Percentiles rank a stretch among this genome's conserved stretches.
Conservation (phyloP, 2,797 vertebrate genomes). For the Ispidina picta region DNA sequence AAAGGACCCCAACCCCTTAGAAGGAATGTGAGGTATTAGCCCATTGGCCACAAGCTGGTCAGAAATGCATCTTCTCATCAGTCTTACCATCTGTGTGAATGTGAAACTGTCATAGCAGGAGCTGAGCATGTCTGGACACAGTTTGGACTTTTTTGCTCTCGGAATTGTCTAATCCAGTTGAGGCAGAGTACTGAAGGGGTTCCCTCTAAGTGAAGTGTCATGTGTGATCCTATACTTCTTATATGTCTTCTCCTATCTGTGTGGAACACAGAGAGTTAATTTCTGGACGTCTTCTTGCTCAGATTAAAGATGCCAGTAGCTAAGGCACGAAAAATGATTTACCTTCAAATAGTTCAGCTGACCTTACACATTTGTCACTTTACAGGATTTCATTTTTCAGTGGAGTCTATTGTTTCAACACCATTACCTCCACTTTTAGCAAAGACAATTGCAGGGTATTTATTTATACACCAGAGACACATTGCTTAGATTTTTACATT, state of each 20-base stretch:
- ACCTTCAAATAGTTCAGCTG: constrained; percentile 51
- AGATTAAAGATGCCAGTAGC: constrained; percentile 38
- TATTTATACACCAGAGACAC: constrained; percentile 54
- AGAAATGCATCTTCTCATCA: constrained; percentile 15
- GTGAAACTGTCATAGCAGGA: background rate
- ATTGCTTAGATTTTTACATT: constrained; percentile 46
- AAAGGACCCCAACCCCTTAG: background rate
- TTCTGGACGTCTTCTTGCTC: background rate
- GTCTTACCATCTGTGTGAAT: background rate
- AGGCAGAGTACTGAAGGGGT: background rate
- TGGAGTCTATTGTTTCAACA: constrained; percentile 48
- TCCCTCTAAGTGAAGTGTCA: background rate
- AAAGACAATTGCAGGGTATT: constrained; percentile 51
- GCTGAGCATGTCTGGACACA: constrained; percentile 52
- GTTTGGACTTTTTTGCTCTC: constrained; percentile 38
- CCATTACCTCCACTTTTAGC: constrained; percentile 54
- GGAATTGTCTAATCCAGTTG: constrained; percentile 2
- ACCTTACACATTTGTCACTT: constrained; percentile 63
- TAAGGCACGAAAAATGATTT: constrained; percentile 49
- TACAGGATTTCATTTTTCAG: constrained; percentile 62
- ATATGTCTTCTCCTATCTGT: background rate
- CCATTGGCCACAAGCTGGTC: constrained; percentile 28
- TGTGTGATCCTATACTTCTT: constrained; percentile 7
- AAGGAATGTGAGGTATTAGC: constrained; percentile 65
- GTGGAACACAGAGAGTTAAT: constrained; percentile 46